Evolutionary conservation across 2,888 invertebrate species (phyloP), one percentile per base, ranked within the genome.

Genomic region (Limnephilus lunatus): DNA sequence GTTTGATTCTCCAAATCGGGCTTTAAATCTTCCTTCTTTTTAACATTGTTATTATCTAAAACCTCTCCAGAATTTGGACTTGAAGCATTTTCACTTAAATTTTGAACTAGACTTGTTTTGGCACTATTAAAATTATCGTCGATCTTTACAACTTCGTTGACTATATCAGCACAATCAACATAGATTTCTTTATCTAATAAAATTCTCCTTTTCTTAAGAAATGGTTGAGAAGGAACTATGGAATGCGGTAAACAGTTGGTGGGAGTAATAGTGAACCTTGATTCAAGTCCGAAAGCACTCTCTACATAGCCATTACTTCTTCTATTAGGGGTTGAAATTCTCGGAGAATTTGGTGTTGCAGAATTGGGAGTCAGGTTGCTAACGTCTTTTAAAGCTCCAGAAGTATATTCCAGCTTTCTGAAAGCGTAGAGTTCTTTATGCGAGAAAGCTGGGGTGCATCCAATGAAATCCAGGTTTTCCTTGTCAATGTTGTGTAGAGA

Each of bases 331-430:
- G 91, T 91, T 7, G 91, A 82, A 83, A 95, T 48, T 96, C 94
- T 91, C 1, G 92, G 95, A 12, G 93, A 91, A 82, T 44, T 90
- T 9, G 96, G 95, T 1, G 96, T 96, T 0, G 94, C 94, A 30
- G 95, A 95, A 31, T 95, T 96, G 1, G 97, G 97, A 4, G 97
- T 97, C n/a, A 97, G 95, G 94, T 97, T 97, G 94, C 97, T 97
- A 14, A 97, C 96, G 94, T 97, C 97, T 94, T 97, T 96, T 0
- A 97, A 95, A 15, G 96, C 96, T 25, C 90, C 90, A 91, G 95
- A 94, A 1, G 95, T 95, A 94, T 96, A 96, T 39, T 95, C 94
- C 12, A 94, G 92, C 25, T 95, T 94, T 94, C 97, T 97, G 92
- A 96, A 96, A 3, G 95, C 94, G 39, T 96, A 97, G 4, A 97